Evolutionary conservation across 2,113 vertebrate species (phyloP), one percentile per base, ranked within the genome.

Genomic region (Mormoops blainvillei): DNA sequence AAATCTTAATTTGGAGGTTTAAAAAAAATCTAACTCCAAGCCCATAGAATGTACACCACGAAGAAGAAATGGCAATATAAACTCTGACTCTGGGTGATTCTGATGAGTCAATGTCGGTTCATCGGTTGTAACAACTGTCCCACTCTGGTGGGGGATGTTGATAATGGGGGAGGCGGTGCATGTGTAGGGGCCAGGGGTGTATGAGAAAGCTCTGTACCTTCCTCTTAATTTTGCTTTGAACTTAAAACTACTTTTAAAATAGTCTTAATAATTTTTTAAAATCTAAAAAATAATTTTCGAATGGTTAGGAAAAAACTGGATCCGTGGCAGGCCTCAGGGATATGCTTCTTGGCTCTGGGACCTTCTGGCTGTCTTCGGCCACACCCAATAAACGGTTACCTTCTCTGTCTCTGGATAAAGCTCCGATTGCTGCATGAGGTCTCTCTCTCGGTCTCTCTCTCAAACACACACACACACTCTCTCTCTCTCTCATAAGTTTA

Each of bases 241-340:
- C 18, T 45, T 58, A 48, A 80, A 91, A 56, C 65, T 74, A 26
- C 19, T 9, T 76, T 87, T 52, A 28, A 87, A 68, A 82, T 54
- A 24, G 24, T 45, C 45, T 43, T 33, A 56, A n/a, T 41, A 26
- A 28, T 38, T 41, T 65, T 71, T 94, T 65, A 1, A 38, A 24
- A 83, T 71, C 31, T n/a, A 68, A 94, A 87, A 52, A 86, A 95
- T 52, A 63, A 94, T 61, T 96, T 68, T 81, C 74, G 83, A 94
- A 94, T 38, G 26, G 41, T 58, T 96, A 38, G 45, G 92, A 50
- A 93, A 41, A 58, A 58, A 41, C 16, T 89, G 14, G 38, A 56
- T 33, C 38, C 9, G 31, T 26, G 13, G 65, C 13, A 88, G 33
- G 50, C 31, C 50, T 43, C 58, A 31, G 73, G 22, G 52, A 80